Percentiles rank a stretch among this genome's conserved stretches.
These are phyloP conservation scores for Potamarius usumacintae DNA, from an alignment of 2,113 vertebrate genomes.

Conservation along the genomic window DNA sequence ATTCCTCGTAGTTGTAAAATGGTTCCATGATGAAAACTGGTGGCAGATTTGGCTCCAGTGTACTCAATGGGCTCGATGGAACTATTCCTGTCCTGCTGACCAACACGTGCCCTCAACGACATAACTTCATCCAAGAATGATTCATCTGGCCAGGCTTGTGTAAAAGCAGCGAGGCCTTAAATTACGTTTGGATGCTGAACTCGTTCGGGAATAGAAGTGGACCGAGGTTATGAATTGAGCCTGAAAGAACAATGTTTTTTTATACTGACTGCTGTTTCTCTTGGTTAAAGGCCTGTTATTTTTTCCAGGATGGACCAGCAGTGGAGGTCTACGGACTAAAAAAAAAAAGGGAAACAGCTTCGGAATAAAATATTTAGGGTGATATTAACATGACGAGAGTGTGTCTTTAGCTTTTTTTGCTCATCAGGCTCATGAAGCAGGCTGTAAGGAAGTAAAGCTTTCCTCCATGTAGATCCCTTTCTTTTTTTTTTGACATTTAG, in stretches of 20 bases:
- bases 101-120: constrained; percentile 23
- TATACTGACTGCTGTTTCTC: not conserved
- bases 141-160: constrained; percentile 17
- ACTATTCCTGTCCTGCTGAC: constrained; percentile 27
- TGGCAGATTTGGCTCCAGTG: not conserved
- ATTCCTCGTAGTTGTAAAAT: not conserved
- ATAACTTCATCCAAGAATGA: constrained; percentile 10
- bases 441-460: not conserved
- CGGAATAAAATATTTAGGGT: not conserved
- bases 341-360: not conserved
- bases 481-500: constrained; percentile 32
- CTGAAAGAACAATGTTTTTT: constrained; percentile 42
- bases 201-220: constrained; percentile 19
- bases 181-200: constrained; percentile 29
- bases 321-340: not conserved
- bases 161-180: constrained; percentile 35
- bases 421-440: not conserved
- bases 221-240: constrained; percentile 32
- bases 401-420: not conserved
- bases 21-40: not conserved
- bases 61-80: not conserved
- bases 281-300: constrained; percentile 15
- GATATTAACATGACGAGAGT: not conserved
- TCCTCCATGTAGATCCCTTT: not conserved
- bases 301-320: not conserved